phyloP scores from a whole-genome alignment of 2,888 invertebrate genomes.

The Eupithecia inturbata region DNA sequence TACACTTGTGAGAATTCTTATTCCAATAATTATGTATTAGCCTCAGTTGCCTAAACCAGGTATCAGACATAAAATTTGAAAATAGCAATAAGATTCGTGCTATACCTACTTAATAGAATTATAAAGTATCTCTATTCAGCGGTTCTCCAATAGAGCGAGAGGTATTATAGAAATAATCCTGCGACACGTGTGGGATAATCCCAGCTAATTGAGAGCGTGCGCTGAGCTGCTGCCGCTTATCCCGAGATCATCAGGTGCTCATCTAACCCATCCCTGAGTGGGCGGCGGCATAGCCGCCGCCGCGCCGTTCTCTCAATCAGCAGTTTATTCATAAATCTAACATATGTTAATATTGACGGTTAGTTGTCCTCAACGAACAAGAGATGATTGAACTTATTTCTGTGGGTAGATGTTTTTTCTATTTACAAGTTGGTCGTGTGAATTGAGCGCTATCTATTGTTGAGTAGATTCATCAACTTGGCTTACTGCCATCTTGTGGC shows the following conservation, averaged over 20 bases:
- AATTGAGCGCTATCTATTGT: conserved; percentile 4
- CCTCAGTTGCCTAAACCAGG: too few relatives aligned
- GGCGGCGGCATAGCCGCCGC: not conserved
- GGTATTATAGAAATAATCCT: conserved; percentile 59
- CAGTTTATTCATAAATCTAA: not conserved
- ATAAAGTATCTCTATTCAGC: conserved; percentile 9
- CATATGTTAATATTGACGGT: not conserved
- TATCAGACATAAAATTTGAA: too few relatives aligned
- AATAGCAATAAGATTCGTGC: not conserved
- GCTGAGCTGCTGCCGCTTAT: conserved; percentile 55
- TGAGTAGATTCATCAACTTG: not conserved
- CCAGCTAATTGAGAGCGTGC: conserved; percentile 74
- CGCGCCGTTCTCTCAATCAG: not conserved
- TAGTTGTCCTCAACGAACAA: not conserved
- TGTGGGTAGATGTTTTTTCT: not conserved
- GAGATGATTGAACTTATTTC: not conserved
- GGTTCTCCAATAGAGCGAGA: conserved; percentile 41
- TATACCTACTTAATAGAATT: conserved; percentile 5
- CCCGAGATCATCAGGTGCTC: conserved; percentile 78
- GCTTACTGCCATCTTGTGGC: not conserved
- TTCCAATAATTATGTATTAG: too few relatives aligned
- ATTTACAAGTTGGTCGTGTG: not conserved
- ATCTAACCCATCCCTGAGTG: conserved; percentile 39
- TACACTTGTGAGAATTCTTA: too few relatives aligned
- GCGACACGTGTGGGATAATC: conserved; percentile 80